These are phyloP conservation scores for Hydropsyche betteni DNA, from an alignment of 2,888 invertebrate species.

Conservation along the genomic window DNA sequence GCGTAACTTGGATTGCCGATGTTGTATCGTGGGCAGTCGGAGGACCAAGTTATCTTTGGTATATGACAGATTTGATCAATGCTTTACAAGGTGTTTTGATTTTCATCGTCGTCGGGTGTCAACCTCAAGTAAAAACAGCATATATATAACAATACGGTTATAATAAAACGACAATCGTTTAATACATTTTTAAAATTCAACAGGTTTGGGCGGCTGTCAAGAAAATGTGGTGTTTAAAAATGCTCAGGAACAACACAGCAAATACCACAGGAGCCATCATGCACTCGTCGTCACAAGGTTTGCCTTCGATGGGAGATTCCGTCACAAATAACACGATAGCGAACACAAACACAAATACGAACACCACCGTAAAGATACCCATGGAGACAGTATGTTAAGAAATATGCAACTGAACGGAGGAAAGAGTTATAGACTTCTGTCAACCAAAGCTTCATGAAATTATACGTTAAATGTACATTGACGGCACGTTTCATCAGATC, in stretches of 20 bases:
- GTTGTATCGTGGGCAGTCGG: conserved; percentile 85
- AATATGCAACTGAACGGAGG: conserved; percentile 9
- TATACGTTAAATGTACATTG: conserved; percentile 36
- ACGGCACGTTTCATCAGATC: conserved; percentile 2
- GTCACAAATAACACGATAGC: conserved; percentile 75
- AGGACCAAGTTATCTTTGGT: conserved; percentile 83
- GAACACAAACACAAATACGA: conserved; percentile 62
- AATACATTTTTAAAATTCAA: conserved; percentile 22
- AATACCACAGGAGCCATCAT: conserved; percentile 71
- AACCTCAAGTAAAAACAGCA: conserved; percentile 74
- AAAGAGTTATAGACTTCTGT: conserved; percentile 44
- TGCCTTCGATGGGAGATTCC: conserved; percentile 83
- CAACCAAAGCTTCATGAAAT: conserved; percentile 49
- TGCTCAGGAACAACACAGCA: conserved; percentile 64
- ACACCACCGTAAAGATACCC: conserved; percentile 62
- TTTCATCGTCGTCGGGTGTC: conserved; percentile 88
- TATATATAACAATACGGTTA: not conserved
- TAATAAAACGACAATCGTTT: not conserved
- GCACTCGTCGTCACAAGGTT: conserved; percentile 81
- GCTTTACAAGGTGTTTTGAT: conserved; percentile 88
- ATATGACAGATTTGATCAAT: conserved; percentile 85
- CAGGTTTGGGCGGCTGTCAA: conserved; percentile 74
- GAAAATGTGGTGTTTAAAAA: conserved; percentile 70
- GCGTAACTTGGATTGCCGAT: conserved; percentile 82
- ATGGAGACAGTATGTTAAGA: conserved; percentile 71